Base-by-base conservation (phyloP, 1,140 invertebrate species). In the Aphelenchoides fujianensis region DNA sequence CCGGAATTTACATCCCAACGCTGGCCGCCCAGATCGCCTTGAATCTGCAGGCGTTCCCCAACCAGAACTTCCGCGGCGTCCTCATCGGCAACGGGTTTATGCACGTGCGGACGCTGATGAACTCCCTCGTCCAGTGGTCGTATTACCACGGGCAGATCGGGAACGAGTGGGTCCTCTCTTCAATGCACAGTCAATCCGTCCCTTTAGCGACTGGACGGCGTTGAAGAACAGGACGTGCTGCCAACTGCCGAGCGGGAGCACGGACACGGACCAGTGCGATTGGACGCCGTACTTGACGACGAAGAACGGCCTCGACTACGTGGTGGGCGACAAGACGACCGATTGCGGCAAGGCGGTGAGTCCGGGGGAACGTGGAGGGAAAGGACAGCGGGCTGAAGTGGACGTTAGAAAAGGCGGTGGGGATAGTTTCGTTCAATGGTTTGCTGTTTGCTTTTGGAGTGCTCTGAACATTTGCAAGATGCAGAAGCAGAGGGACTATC, bases 1-100 rank as follows among this genome's bases (percentile, higher is more conserved):
- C n/a, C n/a, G 62, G 63, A 12, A 30, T 69, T 53, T 69, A 69
- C n/a, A 31, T 69, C 9, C 68, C 68, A 3, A 69, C 69, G 68
- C 30, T 69, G 2, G 61, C 19, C 16, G 68, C 59, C 36, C 12
- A 69, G 0, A 69, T 69, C 1, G 27, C 68, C 1, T 1, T 54
- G 30, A 68, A 68, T 12, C 9, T 61, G 12, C n/a, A 61, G 16
- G 9, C 16, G 16, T 61, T 61, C 53, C 57, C 57, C 16, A 61
- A 61, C 37, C 16, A 48, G 16, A 66, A 68, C 23, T 69, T 69
- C 28, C n/a, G 37, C 23, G 68, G 68, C 7, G 31, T 69, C 37
- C 28, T 36, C 2, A 69, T 69, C 34, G 68, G 68, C 7, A 69
- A 69, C 19, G 68, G 68, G 1, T 69, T 68, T 31, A 69, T 69